Conservation (phyloP, 2,113 vertebrate species). For the Festucalex cinctus region DNA sequence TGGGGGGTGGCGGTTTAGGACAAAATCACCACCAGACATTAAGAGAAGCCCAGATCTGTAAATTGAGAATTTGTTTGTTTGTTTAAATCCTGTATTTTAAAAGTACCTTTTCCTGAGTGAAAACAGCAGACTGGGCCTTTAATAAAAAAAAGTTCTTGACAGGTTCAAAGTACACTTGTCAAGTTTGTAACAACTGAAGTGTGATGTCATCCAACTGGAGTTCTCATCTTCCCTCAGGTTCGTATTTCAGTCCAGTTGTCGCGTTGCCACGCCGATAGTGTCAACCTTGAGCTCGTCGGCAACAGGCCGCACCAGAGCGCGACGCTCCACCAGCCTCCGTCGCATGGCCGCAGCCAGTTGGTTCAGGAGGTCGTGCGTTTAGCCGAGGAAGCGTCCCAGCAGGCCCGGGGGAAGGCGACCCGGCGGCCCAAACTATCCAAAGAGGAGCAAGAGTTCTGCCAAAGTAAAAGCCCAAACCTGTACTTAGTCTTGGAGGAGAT, state of each 20-base stretch:
- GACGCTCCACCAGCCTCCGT: neutral
- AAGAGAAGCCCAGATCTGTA: too few relatives aligned
- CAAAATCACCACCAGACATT: too few relatives aligned
- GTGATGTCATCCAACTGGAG: neutral
- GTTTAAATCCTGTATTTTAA: too few relatives aligned
- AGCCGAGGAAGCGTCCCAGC: conserved; percentile 76
- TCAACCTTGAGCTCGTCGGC: conserved; percentile 80
- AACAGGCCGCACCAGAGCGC: conserved; percentile 61
- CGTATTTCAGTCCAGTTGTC: conserved; percentile 76
- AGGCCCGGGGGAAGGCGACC: conserved; percentile 64
- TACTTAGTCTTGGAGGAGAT: conserved; percentile 90
- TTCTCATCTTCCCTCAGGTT: conserved; percentile 72
- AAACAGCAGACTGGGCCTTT: too few relatives aligned
- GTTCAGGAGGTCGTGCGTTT: conserved; percentile 82
- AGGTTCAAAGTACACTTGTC: too few relatives aligned
- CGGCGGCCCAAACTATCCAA: conserved; percentile 54
- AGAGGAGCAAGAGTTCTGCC: conserved; percentile 79
- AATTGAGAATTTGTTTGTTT: too few relatives aligned
- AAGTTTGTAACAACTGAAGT: neutral
- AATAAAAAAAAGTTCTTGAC: too few relatives aligned
- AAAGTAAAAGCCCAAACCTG: conserved; percentile 80
- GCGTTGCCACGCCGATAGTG: conserved; percentile 76
- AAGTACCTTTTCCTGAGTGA: too few relatives aligned
- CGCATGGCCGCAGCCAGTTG: conserved; percentile 68
- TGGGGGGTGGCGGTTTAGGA: too few relatives aligned